These are phyloP conservation scores for Triplophysa siluroides DNA, from an alignment of 2,113 vertebrate species.

Conservation along the genomic window DNA sequence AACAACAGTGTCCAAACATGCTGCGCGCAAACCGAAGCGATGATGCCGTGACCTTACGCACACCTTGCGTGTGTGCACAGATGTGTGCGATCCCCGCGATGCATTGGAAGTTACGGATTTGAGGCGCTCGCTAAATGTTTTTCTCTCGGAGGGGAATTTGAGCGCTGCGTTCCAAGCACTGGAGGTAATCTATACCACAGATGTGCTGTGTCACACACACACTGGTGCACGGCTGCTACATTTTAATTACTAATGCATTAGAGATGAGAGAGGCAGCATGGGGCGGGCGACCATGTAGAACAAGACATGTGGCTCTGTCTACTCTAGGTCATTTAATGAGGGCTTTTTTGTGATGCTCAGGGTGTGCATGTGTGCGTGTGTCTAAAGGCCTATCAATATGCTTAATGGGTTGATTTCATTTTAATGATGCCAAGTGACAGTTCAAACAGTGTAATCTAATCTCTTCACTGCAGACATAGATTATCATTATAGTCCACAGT, in stretches of 20 bases:
- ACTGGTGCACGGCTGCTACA: constrained; percentile 60
- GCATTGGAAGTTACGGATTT: background rate
- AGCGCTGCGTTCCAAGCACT: constrained; percentile 38
- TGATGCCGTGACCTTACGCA: background rate
- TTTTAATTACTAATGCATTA: constrained; percentile 77
- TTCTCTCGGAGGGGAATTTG: constrained; percentile 10
- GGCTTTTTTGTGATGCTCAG: background rate
- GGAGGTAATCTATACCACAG: constrained; percentile 67
- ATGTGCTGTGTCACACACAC: constrained; percentile 70
- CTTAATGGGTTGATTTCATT: constrained; percentile 38
- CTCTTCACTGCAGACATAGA: constrained; percentile 25
- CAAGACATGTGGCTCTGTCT: constrained; percentile 14
- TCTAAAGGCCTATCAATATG: constrained; percentile 9
- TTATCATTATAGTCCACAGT: constrained; percentile 30
- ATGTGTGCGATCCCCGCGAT: background rate
- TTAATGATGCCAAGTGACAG: constrained; percentile 28
- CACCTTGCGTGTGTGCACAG: constrained; percentile 5
- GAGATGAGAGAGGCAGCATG: constrained; percentile 65
- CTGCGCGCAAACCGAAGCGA: background rate
- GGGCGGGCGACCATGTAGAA: constrained; percentile 61
- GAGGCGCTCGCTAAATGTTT: background rate
- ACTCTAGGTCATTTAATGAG: constrained; percentile 40
- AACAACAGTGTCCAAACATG: constrained; percentile 4
- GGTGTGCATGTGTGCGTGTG: constrained; percentile 19
- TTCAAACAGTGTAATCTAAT: constrained; percentile 30